Conservation (phyloP, 2,113 vertebrate species). For the Himantopus leucocephalus region DNA sequence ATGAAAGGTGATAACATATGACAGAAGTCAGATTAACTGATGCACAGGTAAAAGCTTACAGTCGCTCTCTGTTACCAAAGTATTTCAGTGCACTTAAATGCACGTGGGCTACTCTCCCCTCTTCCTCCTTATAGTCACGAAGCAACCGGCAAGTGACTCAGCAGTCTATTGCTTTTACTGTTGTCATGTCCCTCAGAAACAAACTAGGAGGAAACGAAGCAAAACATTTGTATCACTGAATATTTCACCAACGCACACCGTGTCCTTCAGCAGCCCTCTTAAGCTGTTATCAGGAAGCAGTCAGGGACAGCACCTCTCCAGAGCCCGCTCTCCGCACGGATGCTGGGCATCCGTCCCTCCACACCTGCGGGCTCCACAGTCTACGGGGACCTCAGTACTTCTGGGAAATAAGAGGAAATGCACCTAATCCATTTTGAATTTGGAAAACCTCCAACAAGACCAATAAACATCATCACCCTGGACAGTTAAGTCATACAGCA, state of each 20-base stretch:
- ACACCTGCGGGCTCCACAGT: neutral
- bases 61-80: neutral
- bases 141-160: neutral
- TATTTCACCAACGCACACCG: neutral
- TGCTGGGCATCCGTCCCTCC: neutral
- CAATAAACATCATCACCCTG: neutral
- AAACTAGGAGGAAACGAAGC: neutral
- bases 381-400: neutral
- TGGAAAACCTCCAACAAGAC: neutral
- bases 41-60: neutral
- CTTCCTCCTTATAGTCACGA: neutral
- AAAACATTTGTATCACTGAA: neutral
- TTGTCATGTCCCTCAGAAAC: neutral
- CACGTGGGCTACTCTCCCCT: neutral
- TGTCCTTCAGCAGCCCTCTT: neutral
- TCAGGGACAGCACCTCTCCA: neutral
- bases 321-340: neutral
- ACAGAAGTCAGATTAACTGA: neutral
- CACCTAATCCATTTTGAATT: neutral
- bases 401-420: neutral
- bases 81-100: neutral
- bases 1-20: neutral
- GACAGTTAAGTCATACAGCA: neutral
- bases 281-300: neutral
- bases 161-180: neutral